Conservation (phyloP, 2,113 vertebrate genomes). For the Neogale vison region DNA sequence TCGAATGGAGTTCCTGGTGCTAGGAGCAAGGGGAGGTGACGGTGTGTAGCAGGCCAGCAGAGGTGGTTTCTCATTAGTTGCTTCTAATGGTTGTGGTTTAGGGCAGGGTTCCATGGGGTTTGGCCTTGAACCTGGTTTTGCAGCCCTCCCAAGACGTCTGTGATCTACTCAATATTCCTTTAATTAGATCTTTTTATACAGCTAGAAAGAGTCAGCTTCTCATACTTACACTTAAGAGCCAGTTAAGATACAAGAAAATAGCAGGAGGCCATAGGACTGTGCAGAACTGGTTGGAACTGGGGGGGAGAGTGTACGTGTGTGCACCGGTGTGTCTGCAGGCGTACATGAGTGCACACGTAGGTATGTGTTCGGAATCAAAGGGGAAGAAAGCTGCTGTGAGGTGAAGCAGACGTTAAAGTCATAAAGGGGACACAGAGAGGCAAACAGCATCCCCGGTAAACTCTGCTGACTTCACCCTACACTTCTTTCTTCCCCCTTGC, state of each 20-base stretch:
- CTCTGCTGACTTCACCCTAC: neutral
- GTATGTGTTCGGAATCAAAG: too few species aligned
- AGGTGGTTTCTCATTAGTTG: neutral
- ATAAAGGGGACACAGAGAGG: neutral
- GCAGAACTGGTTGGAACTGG: neutral
- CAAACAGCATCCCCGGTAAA: neutral
- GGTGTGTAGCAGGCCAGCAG: neutral
- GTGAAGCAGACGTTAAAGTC: neutral
- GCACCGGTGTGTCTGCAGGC: rapidly evolving
- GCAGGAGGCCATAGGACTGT: neutral
- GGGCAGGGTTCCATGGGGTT: neutral
- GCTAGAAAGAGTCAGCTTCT: neutral
- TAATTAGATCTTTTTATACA: neutral
- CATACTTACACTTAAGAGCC: neutral
- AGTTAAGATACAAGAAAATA: neutral
- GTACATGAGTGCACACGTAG: rapidly evolving
- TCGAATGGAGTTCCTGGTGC: neutral
- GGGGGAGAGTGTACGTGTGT: neutral
- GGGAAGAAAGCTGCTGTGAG: neutral
- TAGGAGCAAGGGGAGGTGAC: neutral
- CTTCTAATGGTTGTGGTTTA: neutral
- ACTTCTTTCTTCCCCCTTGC: neutral
- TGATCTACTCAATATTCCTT: neutral
- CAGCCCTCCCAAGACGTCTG: neutral
- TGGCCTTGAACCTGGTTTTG: neutral